phyloP scores from a whole-genome alignment of 2,888 invertebrate genomes.

The Tenthredo mesomela region DNA sequence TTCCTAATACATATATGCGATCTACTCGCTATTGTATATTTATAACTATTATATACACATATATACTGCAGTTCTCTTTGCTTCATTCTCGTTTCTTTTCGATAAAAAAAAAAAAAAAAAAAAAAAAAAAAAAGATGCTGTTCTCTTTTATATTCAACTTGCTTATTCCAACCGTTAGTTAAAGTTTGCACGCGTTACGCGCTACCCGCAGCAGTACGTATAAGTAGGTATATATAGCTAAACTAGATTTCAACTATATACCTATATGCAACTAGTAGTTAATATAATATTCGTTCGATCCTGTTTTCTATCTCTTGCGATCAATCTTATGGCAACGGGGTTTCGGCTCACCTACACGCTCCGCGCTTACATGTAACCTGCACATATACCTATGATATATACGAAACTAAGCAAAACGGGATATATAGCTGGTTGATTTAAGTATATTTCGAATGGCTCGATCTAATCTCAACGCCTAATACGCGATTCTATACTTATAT shows the following conservation, averaged over 20 bases:
- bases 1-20: not conserved
- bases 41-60: not conserved
- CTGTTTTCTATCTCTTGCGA: not conserved
- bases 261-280: not conserved
- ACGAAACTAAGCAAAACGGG: not conserved
- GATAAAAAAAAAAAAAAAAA: no score
- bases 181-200: not conserved
- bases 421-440: not conserved
- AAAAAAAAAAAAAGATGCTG: not conserved
- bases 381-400: not conserved
- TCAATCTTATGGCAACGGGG: not conserved
- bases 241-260: not conserved
- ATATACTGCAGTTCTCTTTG: not conserved
- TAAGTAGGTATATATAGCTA: no score
- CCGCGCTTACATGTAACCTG: not conserved
- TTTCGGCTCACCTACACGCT: not conserved
- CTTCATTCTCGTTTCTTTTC: not conserved
- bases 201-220: not conserved
- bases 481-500: conserved; percentile 3
- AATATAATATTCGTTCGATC: not conserved
- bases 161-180: not conserved
- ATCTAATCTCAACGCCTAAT: conserved; percentile 1
- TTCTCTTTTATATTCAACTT: not conserved
- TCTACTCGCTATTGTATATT: not conserved
- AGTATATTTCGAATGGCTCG: not conserved